Percentiles rank a stretch among this genome's conserved stretches.
These are phyloP conservation scores for Esox lucius DNA, from an alignment of 2,797 vertebrate genomes.

Conservation along the genomic window DNA sequence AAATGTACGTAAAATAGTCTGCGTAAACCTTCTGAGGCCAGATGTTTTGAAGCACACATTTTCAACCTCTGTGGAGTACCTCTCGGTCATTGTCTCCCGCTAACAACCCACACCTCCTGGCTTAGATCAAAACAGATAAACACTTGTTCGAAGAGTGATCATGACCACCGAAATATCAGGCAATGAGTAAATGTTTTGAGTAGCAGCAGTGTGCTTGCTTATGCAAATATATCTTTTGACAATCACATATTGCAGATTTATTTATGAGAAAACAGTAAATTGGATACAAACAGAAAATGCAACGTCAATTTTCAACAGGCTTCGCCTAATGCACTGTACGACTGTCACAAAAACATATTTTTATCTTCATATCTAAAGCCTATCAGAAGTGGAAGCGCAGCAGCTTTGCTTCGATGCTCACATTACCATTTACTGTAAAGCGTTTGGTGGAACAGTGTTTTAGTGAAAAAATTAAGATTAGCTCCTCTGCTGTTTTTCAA, in stretches of 20 bases:
- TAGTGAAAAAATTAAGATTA: too few species aligned
- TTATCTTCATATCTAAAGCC: too few species aligned
- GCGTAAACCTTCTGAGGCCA: too few species aligned
- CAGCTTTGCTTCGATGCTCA: neutral
- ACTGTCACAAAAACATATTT: too few species aligned
- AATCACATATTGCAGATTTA: neutral
- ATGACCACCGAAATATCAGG: constrained; percentile 30
- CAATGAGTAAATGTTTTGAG: neutral
- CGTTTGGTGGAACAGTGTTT: too few species aligned
- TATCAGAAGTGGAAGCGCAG: neutral
- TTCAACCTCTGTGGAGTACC: constrained; percentile 35
- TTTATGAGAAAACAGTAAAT: neutral
- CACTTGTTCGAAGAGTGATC: constrained; percentile 31
- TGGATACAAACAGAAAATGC: neutral
- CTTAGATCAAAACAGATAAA: constrained; percentile 38
- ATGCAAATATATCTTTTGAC: neutral
- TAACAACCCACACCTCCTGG: constrained; percentile 24
- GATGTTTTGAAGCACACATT: constrained; percentile 42
- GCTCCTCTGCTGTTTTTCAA: too few species aligned
- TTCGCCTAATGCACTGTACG: neutral
- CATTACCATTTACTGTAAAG: neutral
- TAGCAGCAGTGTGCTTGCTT: constrained; percentile 1
- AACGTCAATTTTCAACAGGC: neutral
- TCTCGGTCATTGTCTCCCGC: constrained; percentile 34
- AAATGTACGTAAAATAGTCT: too few species aligned